Base-by-base conservation (phyloP, 2,797 vertebrate species). In the Darevskia mixta region DNA sequence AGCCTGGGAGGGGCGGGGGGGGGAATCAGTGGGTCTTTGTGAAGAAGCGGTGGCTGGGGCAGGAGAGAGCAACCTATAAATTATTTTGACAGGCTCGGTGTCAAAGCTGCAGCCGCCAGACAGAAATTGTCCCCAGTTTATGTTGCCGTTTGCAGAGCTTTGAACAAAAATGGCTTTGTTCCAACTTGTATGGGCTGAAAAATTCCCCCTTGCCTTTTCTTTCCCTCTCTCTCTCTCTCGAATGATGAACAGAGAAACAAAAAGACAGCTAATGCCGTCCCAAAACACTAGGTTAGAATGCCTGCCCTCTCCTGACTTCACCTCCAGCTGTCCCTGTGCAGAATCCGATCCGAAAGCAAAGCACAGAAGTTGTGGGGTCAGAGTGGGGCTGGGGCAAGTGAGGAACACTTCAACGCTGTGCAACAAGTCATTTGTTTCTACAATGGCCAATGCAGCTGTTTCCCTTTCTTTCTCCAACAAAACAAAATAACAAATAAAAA, bases 21-120 rank as follows among this genome's bases (percentile, higher is more conserved):
- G 75, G 84, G 85, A 92, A 82, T 90, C 81, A 73, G 88, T 55
- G 80, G 35, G 69, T 85, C 87, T 93, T 92, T 90, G 89, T 91
- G 8, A 38, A 25, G 3, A 1, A 0, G 0, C 6, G 1, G 71
- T 23, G 64, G n/a, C 3, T 27, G 58, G 72, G 71, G 41, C 0
- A 0, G 43, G 43, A 64, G 11, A 17, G 35, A 66, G 43, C 78
- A 76, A 91, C 55, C 35, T 88, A 83, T 90, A 91, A 90, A 91
- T 93, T 89, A 87, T 87, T 41, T 85, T 79, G 91, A 88, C 86
- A 92, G 93, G 25, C 55, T 0, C 45, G n/a, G 2, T 13, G 89
- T 91, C 92, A 66, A 25, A 86, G 87, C 85, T 45, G 17, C 91
- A 92, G 93, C 91, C 93, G 86, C 91, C 90, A 86, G 71, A 38